phyloP scores from a whole-genome alignment of 30 jellyfish, hydroid and myxozoan genomes.

The Mastigias papua region DNA sequence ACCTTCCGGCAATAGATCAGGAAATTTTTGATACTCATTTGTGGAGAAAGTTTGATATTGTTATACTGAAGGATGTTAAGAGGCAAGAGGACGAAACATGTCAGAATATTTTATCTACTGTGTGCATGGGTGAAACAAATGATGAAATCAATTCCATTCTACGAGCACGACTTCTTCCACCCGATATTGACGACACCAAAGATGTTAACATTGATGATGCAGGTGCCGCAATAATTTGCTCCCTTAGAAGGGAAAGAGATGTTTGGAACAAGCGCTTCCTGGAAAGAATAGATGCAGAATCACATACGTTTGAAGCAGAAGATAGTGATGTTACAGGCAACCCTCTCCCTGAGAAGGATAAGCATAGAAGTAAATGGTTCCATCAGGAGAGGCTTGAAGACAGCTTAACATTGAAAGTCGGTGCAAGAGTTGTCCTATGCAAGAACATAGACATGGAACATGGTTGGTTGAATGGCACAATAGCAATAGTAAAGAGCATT shows the following conservation, averaged over 20 bases:
- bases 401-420: not conserved
- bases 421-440: not conserved
- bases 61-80: too few species aligned
- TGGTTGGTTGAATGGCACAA: too few species aligned
- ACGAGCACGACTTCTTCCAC: not conserved
- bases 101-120: too few species aligned
- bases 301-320: not conserved
- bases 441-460: too few species aligned
- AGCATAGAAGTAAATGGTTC: not conserved
- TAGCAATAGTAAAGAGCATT: not conserved
- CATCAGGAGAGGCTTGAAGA: constrained; percentile 14
- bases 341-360: too few species aligned
- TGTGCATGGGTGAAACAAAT: too few species aligned
- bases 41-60: too few species aligned
- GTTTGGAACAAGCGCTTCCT: too few species aligned
- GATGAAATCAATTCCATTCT: too few species aligned
- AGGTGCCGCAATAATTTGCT: not conserved
- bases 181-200: not conserved
- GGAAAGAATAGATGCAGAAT: not conserved
- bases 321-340: constrained; percentile 1
- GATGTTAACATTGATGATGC: not conserved
- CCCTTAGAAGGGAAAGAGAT: constrained; percentile 10
- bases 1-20: constrained; percentile 10
- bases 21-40: constrained; percentile 11
- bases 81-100: too few species aligned